Base-by-base conservation (phyloP, 1,140 invertebrate genomes). In the Argopecten irradians region DNA sequence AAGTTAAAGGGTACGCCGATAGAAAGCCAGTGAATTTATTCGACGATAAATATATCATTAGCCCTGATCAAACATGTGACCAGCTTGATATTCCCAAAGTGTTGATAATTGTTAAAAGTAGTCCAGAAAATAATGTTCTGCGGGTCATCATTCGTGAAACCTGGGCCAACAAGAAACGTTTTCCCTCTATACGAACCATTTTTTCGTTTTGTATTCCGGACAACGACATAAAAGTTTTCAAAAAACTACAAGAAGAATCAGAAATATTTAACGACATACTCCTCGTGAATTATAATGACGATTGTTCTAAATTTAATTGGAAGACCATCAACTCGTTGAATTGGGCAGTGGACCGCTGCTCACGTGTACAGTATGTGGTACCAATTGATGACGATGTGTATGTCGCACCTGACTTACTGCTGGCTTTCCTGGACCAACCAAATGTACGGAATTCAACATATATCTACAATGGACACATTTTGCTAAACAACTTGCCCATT, bases 301-400 rank as follows among this genome's bases (percentile, higher is more conserved):
- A n/a, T 28, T 71, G 28, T 71, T 71, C n/a, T 28, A 71, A 98
- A 95, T 96, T 98, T 95, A 98, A 98, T 0, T 97, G 98, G 92
- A 98, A 98, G 94, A 97, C 98, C 94, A 97, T 97, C 7, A 97
- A 97, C 97, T 97, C 96, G 2, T 96, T 98, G 33, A 97, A 97
- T 93, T 98, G 97, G 97, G 96, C 97, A 82, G 96, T 96, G 8
- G 96, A 97, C 93, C 96, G 97, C 94, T 97, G 95, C 93, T 90
- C 87, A 2, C 19, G 33, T 8, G 90, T 86, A 1, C 46, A 84
- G 71, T 89, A 87, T 34, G 43, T 91, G 28, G 90, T 96, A 86
- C 96, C 96, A 90, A 94, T 94, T 34, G 96, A 96, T 87, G 96
- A 96, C 87, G 96, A 96, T 90, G 95, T 96, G 93, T 96, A 95